Conservation (phyloP, 64 coral and sea anemone species). For the Orbicella faveolata region DNA sequence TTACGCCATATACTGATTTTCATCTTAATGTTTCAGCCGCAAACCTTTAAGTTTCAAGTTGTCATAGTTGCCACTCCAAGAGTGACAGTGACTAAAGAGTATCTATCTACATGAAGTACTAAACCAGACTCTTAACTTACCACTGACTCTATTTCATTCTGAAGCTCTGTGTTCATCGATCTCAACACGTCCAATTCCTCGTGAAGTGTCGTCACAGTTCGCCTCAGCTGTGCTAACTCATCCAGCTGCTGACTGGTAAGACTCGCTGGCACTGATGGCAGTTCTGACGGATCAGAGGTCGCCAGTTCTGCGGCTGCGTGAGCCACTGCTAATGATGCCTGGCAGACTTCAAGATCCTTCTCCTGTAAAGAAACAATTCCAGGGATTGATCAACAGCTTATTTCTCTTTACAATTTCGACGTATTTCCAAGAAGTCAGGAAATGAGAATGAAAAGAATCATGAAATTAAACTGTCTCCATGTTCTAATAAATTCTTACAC, state of each 20-base stretch:
- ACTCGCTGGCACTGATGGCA: background rate
- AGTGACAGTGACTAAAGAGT: no score
- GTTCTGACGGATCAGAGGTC: slow-evolving; percentile 28
- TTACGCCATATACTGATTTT: no score
- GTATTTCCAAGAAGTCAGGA: no score
- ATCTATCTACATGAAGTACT: background rate
- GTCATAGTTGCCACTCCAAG: no score
- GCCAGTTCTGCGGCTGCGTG: slow-evolving; percentile 67
- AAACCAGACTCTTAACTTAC: slow-evolving; percentile 20
- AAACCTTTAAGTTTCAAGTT: no score
- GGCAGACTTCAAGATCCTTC: slow-evolving; percentile 66
- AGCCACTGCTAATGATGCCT: slow-evolving; percentile 64
- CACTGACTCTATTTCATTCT: slow-evolving; percentile 37
- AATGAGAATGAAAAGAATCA: no score
- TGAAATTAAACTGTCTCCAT: no score
- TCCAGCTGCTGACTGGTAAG: slow-evolving; percentile 59
- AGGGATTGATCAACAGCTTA: background rate
- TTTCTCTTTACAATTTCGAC: background rate
- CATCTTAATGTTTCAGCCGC: no score
- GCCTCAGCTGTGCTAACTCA: slow-evolving; percentile 45
- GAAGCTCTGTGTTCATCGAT: slow-evolving; percentile 48
- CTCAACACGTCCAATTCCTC: slow-evolving; percentile 56
- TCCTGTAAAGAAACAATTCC: slow-evolving; percentile 34
- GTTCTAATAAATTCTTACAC: no score
- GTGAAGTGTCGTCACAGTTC: slow-evolving; percentile 57